phyloP scores from a whole-genome alignment of 2,113 vertebrate species.

The Cacatua alba region DNA sequence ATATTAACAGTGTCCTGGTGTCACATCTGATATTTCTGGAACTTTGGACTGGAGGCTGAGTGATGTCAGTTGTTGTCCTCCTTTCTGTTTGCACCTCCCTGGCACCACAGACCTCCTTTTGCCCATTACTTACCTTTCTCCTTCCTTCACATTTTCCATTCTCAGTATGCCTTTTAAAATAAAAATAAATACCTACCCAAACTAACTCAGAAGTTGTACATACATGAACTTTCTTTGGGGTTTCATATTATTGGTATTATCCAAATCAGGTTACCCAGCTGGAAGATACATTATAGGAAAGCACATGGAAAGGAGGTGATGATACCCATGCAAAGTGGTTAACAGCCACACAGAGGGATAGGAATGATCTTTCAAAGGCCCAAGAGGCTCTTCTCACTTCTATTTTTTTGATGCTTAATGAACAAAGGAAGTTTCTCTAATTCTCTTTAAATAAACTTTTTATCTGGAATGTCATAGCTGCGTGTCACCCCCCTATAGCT shows the following conservation, averaged over 20 bases:
- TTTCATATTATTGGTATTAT: not conserved
- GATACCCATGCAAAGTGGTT: not conserved
- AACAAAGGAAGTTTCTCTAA: not conserved
- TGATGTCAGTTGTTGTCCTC: not conserved
- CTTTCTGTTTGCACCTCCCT: not conserved
- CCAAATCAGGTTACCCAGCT: not conserved
- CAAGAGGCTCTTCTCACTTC: not conserved
- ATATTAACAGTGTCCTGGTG: not conserved
- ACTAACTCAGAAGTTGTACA: not conserved
- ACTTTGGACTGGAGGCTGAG: not conserved
- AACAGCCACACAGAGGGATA: not conserved
- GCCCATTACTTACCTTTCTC: not conserved
- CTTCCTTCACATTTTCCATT: not conserved
- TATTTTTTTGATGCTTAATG: not conserved
- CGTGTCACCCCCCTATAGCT: not conserved
- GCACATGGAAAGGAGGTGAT: not conserved
- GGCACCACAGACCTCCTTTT: not conserved
- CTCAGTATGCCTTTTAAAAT: not conserved
- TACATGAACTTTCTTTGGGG: not conserved
- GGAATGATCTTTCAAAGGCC: not conserved
- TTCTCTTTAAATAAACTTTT: conserved; percentile 11
- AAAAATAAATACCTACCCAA: not conserved
- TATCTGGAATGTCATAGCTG: not conserved
- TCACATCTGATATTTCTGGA: not conserved
- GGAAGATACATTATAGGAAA: not conserved